A percentile compares a stretch with the other conserved stretches of the same genome.
phyloP scores from a whole-genome alignment of 1,140 invertebrate species.

The Melipona quadrifasciata region DNA sequence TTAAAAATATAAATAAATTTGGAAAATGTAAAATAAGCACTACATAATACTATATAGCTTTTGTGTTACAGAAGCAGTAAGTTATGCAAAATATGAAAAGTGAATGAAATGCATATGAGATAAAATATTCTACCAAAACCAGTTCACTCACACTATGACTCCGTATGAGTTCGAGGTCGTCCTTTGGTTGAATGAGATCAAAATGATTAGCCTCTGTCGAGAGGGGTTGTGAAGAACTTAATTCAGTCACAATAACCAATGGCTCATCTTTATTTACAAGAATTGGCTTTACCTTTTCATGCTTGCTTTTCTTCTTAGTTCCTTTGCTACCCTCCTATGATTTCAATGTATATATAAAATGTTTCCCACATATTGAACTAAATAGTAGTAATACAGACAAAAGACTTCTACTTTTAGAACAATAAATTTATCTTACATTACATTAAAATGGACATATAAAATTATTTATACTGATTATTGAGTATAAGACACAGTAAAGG shows the following conservation, averaged over 20 bases:
- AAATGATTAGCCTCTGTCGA: conserved; percentile 86
- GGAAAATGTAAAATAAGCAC: conserved; percentile 14
- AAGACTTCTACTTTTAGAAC: not conserved
- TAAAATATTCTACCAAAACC: conserved; percentile 51
- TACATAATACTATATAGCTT: conserved; percentile 6
- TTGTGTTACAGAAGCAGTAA: conserved; percentile 28
- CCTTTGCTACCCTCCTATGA: conserved; percentile 77
- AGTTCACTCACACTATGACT: conserved; percentile 77
- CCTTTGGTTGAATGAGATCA: conserved; percentile 90
- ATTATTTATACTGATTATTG: not conserved
- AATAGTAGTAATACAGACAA: not conserved
- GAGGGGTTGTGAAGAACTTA: conserved; percentile 69
- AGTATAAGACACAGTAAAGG: not conserved
- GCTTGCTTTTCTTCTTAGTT: conserved; percentile 82
- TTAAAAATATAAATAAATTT: not conserved
- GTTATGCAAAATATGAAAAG: conserved; percentile 28
- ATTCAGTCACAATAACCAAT: conserved; percentile 73
- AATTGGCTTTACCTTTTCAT: conserved; percentile 84
- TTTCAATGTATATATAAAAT: conserved; percentile 66
- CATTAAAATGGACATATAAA: conserved; percentile 48
- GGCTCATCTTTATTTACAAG: conserved; percentile 86
- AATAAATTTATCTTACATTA: conserved; percentile 23
- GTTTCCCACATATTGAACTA: conserved; percentile 33
- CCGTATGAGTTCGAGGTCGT: conserved; percentile 87
- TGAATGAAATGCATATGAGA: conserved; percentile 29